phyloP scores from a whole-genome alignment of 2,797 vertebrate genomes.

The Acanthopagrus latus region DNA sequence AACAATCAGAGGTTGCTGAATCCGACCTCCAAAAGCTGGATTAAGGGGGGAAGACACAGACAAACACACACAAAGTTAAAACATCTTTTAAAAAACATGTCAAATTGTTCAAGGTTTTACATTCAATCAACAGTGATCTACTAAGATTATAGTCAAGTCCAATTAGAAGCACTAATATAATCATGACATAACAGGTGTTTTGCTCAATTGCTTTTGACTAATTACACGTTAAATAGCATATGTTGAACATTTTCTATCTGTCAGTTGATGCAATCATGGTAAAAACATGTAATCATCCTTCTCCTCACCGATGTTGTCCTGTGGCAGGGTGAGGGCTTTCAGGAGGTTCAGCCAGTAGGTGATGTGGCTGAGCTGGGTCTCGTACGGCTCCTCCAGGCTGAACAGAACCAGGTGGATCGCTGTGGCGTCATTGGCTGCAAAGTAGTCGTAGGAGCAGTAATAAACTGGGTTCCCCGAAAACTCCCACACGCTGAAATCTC shows the following conservation, averaged over 20 bases:
- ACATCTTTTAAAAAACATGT: too few relatives aligned
- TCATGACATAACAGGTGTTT: too few relatives aligned
- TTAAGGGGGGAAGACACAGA: not conserved
- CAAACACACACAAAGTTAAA: slow-evolving; percentile 6
- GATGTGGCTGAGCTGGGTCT: slow-evolving; percentile 96
- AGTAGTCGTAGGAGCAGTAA: slow-evolving; percentile 97
- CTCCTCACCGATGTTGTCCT: slow-evolving; percentile 89
- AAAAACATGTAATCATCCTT: not conserved
- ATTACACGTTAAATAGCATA: not conserved
- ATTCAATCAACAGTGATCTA: not conserved
- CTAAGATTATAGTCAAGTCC: not conserved
- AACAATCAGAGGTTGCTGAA: slow-evolving; percentile 90
- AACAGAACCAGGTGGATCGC: slow-evolving; percentile 94
- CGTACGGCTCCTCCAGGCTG: slow-evolving; percentile 96
- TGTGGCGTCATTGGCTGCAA: slow-evolving; percentile 93
- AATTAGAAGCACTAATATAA: not conserved
- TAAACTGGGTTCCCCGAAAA: slow-evolving; percentile 98
- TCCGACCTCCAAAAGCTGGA: slow-evolving; percentile 92
- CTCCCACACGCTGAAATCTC: slow-evolving; percentile 98
- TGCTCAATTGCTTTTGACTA: not conserved
- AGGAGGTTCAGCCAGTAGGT: slow-evolving; percentile 98
- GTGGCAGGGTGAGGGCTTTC: slow-evolving; percentile 92
- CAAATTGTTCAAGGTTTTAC: not conserved
- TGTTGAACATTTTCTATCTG: not conserved
- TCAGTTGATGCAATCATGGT: not conserved